Conservation (phyloP, 2,797 vertebrate genomes). For the Sebastes trivittatus region DNA sequence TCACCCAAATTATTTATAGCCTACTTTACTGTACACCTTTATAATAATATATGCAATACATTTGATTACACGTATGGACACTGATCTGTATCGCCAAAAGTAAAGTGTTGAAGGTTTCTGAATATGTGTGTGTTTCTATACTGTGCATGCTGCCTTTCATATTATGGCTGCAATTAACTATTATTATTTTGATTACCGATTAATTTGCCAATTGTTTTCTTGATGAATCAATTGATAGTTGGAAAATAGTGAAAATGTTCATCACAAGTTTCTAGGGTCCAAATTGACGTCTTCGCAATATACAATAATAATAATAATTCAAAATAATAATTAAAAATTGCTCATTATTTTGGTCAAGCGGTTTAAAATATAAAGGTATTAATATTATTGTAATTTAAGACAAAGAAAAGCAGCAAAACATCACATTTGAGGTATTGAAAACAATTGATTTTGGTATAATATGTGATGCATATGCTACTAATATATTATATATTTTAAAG, state of each 20-base stretch:
- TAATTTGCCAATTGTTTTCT: not conserved
- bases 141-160: not conserved
- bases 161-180: not conserved
- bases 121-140: not conserved
- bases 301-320: too few relatives aligned
- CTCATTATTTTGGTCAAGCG: not conserved
- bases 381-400: not conserved
- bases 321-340: too few relatives aligned
- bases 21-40: not conserved
- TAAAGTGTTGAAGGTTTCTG: not conserved
- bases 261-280: not conserved
- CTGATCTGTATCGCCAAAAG: not conserved
- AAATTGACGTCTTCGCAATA: not conserved
- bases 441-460: not conserved
- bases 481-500: too few relatives aligned
- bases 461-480: not conserved
- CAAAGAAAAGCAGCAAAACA: not conserved
- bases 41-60: not conserved
- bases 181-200: not conserved
- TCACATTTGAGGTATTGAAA: not conserved
- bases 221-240: not conserved
- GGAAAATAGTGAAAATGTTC: not conserved
- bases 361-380: not conserved
- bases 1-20: not conserved
- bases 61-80: not conserved